Base-by-base conservation (phyloP, 2,797 vertebrate genomes). In the Melanotaenia maccullochi region DNA sequence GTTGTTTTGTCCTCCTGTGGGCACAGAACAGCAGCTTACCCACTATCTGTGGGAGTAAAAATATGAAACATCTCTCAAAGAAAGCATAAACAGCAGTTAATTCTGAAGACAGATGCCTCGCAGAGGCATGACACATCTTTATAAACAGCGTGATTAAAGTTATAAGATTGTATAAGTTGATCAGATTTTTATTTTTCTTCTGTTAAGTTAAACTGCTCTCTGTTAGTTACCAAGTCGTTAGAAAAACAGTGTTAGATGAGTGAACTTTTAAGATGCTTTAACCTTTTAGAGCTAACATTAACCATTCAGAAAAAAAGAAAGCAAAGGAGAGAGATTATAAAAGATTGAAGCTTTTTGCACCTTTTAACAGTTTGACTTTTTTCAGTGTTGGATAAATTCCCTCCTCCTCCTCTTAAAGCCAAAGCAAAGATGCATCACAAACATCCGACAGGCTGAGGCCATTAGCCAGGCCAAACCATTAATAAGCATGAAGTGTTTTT, bases 401-500 rank as follows among this genome's bases (percentile, higher is more conserved):
- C 71, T 49, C 40, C 30, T 64, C 40, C 22, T 25, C 25, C 3
- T 81, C 60, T 85, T 73, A 65, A 62, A 69, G 58, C 65, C 75
- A 73, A 64, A 81, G 69, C 47, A 30, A 36, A 71, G 59, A 81
- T 79, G 49, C 74, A 84, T 80, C 72, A 82, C 51, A 52, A 58
- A 52, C 70, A 60, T 3, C 57, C 60, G 79, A 71, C 78, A 80
- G 67, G 44, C 60, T 32, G 66, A 49, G 71, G 28, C 84, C 75
- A 78, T 89, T 85, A 85, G 76, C 47, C 52, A 22, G 61, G 14
- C 60, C 38, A 47, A 73, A 61, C 78, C 76, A 84, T 89, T 68
- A 89, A 79, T 76, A 61, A 75, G 58, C 73, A 60, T 57, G 57
- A 82, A 71, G 67, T 81, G 75, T 81, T 87, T 89, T 82, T 81